A percentile compares a stretch with the other conserved stretches of the same genome.
These are phyloP conservation scores for Hemiscyllium ocellatum DNA, from an alignment of 2,113 vertebrate species.

Conservation along the genomic window DNA sequence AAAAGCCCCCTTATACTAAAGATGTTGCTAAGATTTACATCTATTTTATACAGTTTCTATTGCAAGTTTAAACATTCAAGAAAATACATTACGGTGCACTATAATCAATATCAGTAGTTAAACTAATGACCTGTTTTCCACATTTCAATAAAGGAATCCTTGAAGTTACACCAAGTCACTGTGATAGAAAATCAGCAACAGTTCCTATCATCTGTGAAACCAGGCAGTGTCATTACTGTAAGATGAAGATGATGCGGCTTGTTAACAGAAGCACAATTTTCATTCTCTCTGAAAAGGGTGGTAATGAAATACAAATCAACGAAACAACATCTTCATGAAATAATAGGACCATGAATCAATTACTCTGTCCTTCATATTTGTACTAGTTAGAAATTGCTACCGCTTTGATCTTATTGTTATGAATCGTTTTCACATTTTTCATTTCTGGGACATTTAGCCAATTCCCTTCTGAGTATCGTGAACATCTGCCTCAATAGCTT, in stretches of 20 bases:
- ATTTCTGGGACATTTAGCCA: neutral
- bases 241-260: neutral
- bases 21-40: neutral
- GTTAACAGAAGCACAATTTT: neutral
- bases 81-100: neutral
- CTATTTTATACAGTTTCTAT: neutral
- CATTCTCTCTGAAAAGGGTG: neutral
- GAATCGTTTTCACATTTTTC: neutral
- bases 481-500: neutral
- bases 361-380: neutral
- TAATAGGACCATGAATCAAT: neutral
- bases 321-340: neutral
- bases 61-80: neutral
- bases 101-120: neutral
- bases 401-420: neutral
- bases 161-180: neutral
- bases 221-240: neutral
- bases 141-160: constrained; percentile 1
- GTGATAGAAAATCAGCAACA: neutral
- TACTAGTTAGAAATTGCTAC: neutral
- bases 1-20: neutral
- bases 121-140: neutral
- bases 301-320: neutral
- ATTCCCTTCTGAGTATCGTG: neutral
- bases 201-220: neutral